Percentiles rank a stretch among this genome's conserved stretches.
Evolutionary conservation across 2,113 vertebrate genomes (phyloP).

Genomic region (Ariopsis seemanni): DNA sequence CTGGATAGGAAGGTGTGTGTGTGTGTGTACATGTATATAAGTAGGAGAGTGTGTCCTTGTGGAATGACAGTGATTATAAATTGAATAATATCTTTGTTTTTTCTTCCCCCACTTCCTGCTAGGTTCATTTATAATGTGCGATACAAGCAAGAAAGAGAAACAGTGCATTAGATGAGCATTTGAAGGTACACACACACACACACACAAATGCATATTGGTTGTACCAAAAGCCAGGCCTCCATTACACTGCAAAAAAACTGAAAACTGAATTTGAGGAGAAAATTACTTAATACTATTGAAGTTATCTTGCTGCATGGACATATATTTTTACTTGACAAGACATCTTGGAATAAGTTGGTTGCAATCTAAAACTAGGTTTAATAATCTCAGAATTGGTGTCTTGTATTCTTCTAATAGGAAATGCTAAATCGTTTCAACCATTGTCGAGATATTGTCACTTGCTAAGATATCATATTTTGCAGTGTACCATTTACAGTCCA

Average conservation of each 20-base stretch:
- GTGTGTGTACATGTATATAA: not conserved
- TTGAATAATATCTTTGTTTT: constrained; percentile 2
- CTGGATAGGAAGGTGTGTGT: not conserved
- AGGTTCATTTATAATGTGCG: constrained; percentile 28
- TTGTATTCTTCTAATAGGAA: too few species aligned
- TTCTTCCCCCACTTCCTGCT: not conserved
- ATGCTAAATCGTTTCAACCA: too few species aligned
- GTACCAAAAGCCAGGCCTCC: not conserved
- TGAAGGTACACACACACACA: not conserved
- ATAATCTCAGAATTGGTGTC: too few species aligned
- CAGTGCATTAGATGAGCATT: not conserved
- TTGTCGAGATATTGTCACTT: too few species aligned
- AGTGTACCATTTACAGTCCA: constrained; percentile 21
- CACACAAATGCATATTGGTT: not conserved
- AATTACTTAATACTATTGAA: too few species aligned
- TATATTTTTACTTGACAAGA: too few species aligned
- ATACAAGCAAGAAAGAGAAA: not conserved
- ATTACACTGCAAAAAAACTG: not conserved
- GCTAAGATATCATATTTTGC: too few species aligned
- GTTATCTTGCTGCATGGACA: too few species aligned
- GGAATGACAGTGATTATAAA: constrained; percentile 25
- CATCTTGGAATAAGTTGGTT: too few species aligned
- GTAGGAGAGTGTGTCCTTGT: constrained; percentile 24
- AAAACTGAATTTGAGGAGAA: too few species aligned
- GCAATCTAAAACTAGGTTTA: too few species aligned